Conservation (phyloP, 2,888 invertebrate species). For the Hypsopygia costalis region DNA sequence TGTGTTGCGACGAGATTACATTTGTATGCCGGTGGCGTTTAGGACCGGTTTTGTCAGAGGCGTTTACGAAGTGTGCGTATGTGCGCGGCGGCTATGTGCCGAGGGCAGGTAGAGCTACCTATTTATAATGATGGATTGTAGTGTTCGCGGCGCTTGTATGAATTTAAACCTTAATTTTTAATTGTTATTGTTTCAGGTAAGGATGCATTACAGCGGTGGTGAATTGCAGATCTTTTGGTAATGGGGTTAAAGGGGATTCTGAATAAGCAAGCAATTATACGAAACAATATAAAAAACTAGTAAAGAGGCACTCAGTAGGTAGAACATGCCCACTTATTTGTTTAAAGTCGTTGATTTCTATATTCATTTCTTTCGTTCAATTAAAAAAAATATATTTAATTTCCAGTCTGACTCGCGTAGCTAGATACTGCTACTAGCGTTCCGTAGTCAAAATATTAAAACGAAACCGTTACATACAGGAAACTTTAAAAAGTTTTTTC, state of each 20-base stretch:
- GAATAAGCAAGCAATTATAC: slow-evolving; percentile 22
- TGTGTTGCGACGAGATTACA: slow-evolving; percentile 65
- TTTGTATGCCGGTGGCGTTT: slow-evolving; percentile 69
- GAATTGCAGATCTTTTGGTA: background rate
- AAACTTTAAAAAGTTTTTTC: too few relatives aligned
- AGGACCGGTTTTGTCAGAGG: slow-evolving; percentile 75
- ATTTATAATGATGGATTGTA: slow-evolving; percentile 62
- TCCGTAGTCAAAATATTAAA: too few relatives aligned
- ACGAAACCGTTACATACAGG: too few relatives aligned
- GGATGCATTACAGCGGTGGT: slow-evolving; percentile 12
- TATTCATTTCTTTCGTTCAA: too few relatives aligned
- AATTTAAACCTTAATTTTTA: slow-evolving; percentile 42
- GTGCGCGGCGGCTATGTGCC: slow-evolving; percentile 62
- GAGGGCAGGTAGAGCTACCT: slow-evolving; percentile 66
- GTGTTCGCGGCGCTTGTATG: slow-evolving; percentile 30
- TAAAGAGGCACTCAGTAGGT: too few relatives aligned
- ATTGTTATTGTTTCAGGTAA: slow-evolving; percentile 65
- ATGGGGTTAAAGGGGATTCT: slow-evolving; percentile 7
- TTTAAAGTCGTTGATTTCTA: too few relatives aligned
- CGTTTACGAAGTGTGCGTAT: slow-evolving; percentile 69
- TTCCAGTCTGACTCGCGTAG: too few relatives aligned
- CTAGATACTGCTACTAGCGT: too few relatives aligned
- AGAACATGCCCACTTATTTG: too few relatives aligned
- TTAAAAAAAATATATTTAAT: too few relatives aligned
- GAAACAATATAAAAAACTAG: background rate